Base-by-base conservation (phyloP, 1,140 invertebrate species). In the Rhopalosiphum padi region DNA sequence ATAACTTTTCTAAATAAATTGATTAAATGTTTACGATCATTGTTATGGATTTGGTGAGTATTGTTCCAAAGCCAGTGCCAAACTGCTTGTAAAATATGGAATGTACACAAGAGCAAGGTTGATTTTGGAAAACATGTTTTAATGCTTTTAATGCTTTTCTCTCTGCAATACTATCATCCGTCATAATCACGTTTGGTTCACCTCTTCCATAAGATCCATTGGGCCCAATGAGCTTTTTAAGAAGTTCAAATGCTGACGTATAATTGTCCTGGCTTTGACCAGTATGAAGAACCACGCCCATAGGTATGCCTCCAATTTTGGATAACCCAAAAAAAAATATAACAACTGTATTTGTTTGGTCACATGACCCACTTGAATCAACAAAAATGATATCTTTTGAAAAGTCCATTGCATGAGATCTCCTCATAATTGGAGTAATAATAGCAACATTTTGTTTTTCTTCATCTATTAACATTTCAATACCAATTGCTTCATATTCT, bases 391-490 rank as follows among this genome's bases (percentile, higher is more conserved):
- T 41, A 22, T 83, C 82, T 83, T 35, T 83, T 23, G n/a, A 18
- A 41, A 83, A 83, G 35, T 83, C 82, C 82, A 41, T 83, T 22
- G 18, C 1, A 83, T 83, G 82, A 35, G 18, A 41, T 83, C 37
- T 83, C 82, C 82, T 83, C 82, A 83, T 83, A 37, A 37, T 83
- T 83, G 82, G 37, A 37, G 82, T 83, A 22, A 83, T 83, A 37
- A 83, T 37, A 37, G 82, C 82, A 35, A 22, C 37, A 60, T 60
- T 60, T 60, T 60, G 55, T 60, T 60, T 60, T 60, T 25, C 35
- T 21, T 37, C 82, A 18, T 83, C 21, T 8, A 83, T 41, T 23
- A 60, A 7, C 11, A 83, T 37, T 83, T 83, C 35, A 83, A 83
- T 37, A 35, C 21, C 82, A 37, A 37, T 35, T 37, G 21, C n/a